Conservation (phyloP, 2,888 invertebrate species). For the Caenorhabditis sp. region DNA sequence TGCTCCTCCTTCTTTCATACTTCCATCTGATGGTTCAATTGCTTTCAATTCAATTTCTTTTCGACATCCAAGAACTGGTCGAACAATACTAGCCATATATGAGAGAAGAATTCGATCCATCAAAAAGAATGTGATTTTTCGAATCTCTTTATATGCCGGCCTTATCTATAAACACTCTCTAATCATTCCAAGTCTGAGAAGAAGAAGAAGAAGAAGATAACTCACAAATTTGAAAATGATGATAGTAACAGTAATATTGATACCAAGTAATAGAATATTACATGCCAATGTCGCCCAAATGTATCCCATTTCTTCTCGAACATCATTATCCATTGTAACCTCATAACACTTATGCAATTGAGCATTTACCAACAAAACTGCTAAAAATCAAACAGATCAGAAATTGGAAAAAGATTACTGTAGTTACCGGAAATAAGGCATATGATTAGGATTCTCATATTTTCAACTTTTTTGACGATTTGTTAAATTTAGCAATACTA, state of each 20-base stretch:
- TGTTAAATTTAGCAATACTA: too few relatives aligned
- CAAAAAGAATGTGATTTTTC: conserved; percentile 21
- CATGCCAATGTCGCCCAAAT: background rate
- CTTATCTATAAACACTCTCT: conserved; percentile 9
- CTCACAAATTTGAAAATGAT: conserved; percentile 16
- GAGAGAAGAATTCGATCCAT: conserved; percentile 26
- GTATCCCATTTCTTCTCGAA: background rate
- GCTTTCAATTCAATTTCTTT: conserved; percentile 10
- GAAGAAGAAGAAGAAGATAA: background rate
- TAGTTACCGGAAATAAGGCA: background rate
- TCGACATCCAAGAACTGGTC: background rate
- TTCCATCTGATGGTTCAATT: background rate
- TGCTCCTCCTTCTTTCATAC: background rate
- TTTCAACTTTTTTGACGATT: too few relatives aligned
- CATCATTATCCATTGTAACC: background rate
- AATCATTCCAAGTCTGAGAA: background rate
- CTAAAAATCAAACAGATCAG: background rate
- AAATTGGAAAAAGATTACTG: background rate
- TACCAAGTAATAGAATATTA: conserved; percentile 16
- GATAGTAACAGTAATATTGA: conserved; percentile 18
- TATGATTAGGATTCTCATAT: background rate
- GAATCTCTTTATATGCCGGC: conserved; percentile 15
- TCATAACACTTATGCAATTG: background rate
- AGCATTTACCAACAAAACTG: background rate
- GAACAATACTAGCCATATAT: conserved; percentile 15